Evolutionary conservation across 2,888 invertebrate genomes (phyloP).

Genomic region (Drosophila dives): DNA sequence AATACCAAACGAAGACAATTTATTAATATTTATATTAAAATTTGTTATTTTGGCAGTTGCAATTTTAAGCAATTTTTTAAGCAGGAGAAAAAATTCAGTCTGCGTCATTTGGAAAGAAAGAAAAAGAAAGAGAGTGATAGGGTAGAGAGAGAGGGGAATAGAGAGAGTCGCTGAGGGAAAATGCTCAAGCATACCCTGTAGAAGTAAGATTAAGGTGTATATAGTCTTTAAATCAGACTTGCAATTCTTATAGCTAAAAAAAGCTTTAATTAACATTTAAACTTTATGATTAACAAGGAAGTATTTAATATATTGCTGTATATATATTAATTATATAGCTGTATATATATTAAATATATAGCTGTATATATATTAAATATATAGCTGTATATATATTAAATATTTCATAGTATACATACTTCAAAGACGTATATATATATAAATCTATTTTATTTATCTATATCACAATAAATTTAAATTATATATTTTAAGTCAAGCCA

Average conservation of each 20-base stretch:
- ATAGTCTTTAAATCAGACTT: neutral
- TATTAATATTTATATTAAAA: neutral
- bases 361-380: too few species aligned
- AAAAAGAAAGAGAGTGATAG: neutral
- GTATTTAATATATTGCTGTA: too few species aligned
- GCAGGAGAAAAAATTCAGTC: neutral
- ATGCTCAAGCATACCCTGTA: conserved; percentile 3
- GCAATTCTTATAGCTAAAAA: neutral
- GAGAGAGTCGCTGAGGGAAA: neutral
- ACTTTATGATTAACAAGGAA: too few species aligned
- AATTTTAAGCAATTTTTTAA: neutral
- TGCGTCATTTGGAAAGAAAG: neutral
- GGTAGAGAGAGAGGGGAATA: neutral
- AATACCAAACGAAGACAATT: neutral
- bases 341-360: too few species aligned
- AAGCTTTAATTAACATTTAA: neutral
- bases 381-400: too few species aligned
- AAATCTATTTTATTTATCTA: too few species aligned
- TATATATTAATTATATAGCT: too few species aligned
- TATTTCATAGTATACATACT: too few species aligned
- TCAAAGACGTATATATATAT: too few species aligned
- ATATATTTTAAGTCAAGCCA: neutral
- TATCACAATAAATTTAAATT: neutral
- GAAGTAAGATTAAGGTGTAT: neutral
- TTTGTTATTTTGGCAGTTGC: neutral